These are phyloP conservation scores for Apotomis capreana DNA, from an alignment of 2,888 invertebrate species.

Conservation along the genomic window DNA sequence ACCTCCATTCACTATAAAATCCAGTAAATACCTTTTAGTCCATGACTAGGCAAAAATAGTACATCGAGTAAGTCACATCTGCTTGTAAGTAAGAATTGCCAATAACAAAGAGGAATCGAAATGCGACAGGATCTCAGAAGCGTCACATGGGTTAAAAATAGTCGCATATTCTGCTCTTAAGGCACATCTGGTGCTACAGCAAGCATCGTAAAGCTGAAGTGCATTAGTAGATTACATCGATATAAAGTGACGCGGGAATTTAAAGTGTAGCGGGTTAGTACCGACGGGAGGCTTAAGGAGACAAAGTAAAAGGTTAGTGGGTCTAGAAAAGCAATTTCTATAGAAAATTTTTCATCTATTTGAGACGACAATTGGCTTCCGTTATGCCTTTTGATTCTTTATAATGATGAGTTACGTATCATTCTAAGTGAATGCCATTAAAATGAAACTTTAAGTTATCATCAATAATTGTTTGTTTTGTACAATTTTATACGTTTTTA, in stretches of 20 bases:
- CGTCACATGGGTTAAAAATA: conserved; percentile 29
- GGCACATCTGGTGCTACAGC: conserved; percentile 37
- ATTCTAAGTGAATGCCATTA: no score
- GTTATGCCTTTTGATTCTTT: no score
- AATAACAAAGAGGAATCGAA: conserved; percentile 29
- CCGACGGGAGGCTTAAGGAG: conserved; percentile 3
- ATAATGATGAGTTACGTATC: no score
- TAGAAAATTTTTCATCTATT: no score
- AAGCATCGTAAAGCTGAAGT: conserved; percentile 47
- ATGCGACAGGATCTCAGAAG: background rate
- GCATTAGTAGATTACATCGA: conserved; percentile 59
- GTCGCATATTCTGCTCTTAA: conserved; percentile 21
- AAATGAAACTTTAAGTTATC: no score
- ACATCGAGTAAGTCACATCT: conserved; percentile 18
- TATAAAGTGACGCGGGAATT: conserved; percentile 48
- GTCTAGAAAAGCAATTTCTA: no score
- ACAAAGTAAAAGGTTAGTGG: background rate
- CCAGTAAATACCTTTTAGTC: no score
- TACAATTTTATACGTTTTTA: no score
- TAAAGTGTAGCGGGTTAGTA: conserved; percentile 21
- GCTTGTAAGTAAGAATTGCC: conserved; percentile 17
- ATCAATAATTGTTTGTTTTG: no score
- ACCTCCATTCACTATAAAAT: no score
- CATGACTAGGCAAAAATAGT: background rate
- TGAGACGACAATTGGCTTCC: no score